A percentile compares a stretch with the other conserved stretches of the same genome.
phyloP scores from a whole-genome alignment of 2,113 vertebrate species.

The Leucopternis melanops region DNA sequence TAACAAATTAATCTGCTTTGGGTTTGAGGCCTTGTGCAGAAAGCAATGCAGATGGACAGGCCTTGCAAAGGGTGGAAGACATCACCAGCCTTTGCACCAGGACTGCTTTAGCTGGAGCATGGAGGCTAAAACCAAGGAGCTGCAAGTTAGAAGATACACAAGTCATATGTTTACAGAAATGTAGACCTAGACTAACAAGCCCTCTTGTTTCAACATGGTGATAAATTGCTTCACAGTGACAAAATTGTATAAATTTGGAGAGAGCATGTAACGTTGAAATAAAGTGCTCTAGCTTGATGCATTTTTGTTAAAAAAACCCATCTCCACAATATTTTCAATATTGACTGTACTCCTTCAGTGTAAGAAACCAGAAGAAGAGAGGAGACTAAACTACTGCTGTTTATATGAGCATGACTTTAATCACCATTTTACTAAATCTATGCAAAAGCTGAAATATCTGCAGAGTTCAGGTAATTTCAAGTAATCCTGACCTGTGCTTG shows the following conservation, averaged over 20 bases:
- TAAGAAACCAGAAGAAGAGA: not conserved
- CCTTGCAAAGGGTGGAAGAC: not conserved
- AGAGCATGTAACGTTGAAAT: not conserved
- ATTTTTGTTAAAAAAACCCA: not conserved
- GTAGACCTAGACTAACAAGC: not conserved
- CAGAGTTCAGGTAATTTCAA: not conserved
- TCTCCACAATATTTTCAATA: not conserved
- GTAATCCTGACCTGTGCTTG: not conserved
- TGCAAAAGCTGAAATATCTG: not conserved
- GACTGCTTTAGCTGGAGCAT: accelerated
- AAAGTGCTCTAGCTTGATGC: not conserved
- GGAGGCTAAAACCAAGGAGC: not conserved
- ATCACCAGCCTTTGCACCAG: not conserved
- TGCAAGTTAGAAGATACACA: not conserved
- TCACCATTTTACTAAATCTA: not conserved
- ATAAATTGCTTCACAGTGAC: not conserved
- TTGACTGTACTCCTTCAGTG: not conserved
- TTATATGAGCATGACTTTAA: not conserved
- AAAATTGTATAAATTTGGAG: not conserved
- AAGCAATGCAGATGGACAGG: not conserved
- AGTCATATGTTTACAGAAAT: not conserved
- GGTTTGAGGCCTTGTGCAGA: not conserved
- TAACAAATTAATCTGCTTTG: not conserved
- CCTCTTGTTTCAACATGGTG: not conserved
- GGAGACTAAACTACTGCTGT: not conserved